phyloP scores from a whole-genome alignment of 2,113 vertebrate species.

The Pollachius pollachius region DNA sequence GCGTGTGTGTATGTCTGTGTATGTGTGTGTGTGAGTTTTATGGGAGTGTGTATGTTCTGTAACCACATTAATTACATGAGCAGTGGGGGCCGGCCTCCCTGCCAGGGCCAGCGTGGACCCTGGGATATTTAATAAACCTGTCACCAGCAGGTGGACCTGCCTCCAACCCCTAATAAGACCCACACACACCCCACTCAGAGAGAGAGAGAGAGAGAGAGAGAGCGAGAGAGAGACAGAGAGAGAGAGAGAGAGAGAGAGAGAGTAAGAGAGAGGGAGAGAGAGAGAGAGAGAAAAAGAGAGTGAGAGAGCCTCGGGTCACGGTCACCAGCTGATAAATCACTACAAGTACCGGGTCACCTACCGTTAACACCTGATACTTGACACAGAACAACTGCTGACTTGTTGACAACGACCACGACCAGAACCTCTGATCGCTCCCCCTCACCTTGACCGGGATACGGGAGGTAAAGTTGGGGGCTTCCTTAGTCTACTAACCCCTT shows the following conservation, averaged over 20 bases:
- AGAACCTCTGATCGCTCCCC: no score
- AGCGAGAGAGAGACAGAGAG: constrained; percentile 4
- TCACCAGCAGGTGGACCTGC: constrained; percentile 52
- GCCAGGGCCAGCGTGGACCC: constrained; percentile 52
- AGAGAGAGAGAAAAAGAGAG: no score
- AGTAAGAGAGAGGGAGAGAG: no score
- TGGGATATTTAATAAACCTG: constrained; percentile 73
- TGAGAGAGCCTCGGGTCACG: no score
- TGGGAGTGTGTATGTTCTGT: constrained; percentile 22
- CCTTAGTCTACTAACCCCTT: no score
- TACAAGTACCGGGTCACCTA: no score
- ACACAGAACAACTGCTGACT: background rate
- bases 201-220: background rate
- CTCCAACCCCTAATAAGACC: constrained; percentile 58
- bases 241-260: no score
- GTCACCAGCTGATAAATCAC: no score
- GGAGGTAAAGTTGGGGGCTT: no score
- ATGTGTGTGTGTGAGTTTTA: no score
- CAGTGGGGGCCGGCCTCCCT: constrained; percentile 62
- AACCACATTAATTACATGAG: constrained; percentile 68
- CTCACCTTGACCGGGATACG: no score
- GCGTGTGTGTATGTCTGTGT: background rate
- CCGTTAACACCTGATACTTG: background rate
- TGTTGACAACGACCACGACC: background rate
- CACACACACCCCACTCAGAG: constrained; percentile 12